Evolutionary conservation across 1,140 invertebrate genomes (phyloP).

Genomic region (Whitmania pigra): DNA sequence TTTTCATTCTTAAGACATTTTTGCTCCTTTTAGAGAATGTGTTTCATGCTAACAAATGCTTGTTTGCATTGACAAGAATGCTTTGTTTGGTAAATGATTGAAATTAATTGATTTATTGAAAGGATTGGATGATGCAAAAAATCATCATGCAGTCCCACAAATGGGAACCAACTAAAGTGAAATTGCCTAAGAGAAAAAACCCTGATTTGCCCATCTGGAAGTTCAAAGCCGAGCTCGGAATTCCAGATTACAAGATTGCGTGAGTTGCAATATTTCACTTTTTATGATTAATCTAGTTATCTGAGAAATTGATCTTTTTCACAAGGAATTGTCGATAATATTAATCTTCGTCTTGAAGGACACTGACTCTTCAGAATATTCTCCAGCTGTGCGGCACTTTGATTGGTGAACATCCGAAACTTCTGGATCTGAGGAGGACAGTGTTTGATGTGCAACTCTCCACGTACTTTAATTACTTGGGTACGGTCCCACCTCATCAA

Average conservation of each 20-base stretch:
- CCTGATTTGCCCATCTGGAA: conserved; percentile 54
- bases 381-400: conserved; percentile 57
- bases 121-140: conserved; percentile 34
- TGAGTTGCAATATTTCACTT: conserved; percentile 42
- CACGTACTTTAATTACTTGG: conserved; percentile 17
- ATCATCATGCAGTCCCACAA: conserved; percentile 55
- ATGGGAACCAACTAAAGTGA: conserved; percentile 63
- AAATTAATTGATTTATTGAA: background rate
- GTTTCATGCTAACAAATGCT: no score
- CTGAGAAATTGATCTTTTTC: no score
- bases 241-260: conserved; percentile 56
- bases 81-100: no score
- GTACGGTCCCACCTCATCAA: conserved; percentile 30
- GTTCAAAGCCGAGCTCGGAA: conserved; percentile 58
- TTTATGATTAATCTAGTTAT: background rate
- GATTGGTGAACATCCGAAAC: conserved; percentile 37
- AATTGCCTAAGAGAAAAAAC: conserved; percentile 59
- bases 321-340: no score
- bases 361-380: conserved; percentile 51
- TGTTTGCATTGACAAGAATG: no score
- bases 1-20: background rate
- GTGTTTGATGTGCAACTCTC: background rate
- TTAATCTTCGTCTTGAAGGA: conserved; percentile 43
- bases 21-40: no score
- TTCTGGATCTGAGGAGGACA: conserved; percentile 36